A percentile compares a stretch with the other conserved stretches of the same genome.
Conservation (phyloP, 2,797 vertebrate species). For the Enteromius viviparus region DNA sequence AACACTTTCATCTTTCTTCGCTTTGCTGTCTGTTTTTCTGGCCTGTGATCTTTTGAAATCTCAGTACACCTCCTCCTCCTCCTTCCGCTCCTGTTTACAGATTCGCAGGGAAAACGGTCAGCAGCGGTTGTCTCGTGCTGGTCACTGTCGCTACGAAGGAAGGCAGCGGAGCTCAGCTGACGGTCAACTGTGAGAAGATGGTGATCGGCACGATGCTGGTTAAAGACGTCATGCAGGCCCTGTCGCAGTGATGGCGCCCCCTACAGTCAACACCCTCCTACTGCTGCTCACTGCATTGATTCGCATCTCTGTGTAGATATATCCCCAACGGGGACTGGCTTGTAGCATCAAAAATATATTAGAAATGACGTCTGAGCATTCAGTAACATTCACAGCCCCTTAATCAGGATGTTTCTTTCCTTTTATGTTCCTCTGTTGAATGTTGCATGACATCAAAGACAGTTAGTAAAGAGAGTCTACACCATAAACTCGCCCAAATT, state of each 20-base stretch:
- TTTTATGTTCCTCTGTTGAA: slow-evolving; percentile 8
- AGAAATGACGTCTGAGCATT: not conserved
- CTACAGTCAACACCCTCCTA: not conserved
- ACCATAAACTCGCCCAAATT: not conserved
- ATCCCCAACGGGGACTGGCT: slow-evolving; percentile 37
- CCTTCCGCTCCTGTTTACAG: slow-evolving; percentile 73
- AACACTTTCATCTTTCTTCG: slow-evolving; percentile 19
- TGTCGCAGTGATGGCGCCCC: slow-evolving; percentile 81
- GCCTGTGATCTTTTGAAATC: slow-evolving; percentile 58
- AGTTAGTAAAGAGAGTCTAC: not conserved
- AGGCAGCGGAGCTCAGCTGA: slow-evolving; percentile 80
- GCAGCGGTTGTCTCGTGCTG: slow-evolving; percentile 89
- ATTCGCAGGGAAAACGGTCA: slow-evolving; percentile 91
- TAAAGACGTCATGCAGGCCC: slow-evolving; percentile 89
- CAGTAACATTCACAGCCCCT: not conserved
- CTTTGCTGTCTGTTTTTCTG: slow-evolving; percentile 55
- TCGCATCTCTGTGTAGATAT: slow-evolving; percentile 52
- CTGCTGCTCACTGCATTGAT: slow-evolving; percentile 19
- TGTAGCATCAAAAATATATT: slow-evolving; percentile 31
- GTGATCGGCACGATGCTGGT: slow-evolving; percentile 96
- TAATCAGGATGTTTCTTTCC: slow-evolving; percentile 1
- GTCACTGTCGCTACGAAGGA: slow-evolving; percentile 85
- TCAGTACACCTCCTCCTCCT: slow-evolving; percentile 72
- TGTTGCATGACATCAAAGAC: slow-evolving; percentile 33
- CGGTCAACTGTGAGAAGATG: slow-evolving; percentile 97